Percentiles rank a stretch among this genome's conserved stretches.
These are phyloP conservation scores for Alces alces DNA, from an alignment of 2,113 vertebrate species.

Conservation along the genomic window DNA sequence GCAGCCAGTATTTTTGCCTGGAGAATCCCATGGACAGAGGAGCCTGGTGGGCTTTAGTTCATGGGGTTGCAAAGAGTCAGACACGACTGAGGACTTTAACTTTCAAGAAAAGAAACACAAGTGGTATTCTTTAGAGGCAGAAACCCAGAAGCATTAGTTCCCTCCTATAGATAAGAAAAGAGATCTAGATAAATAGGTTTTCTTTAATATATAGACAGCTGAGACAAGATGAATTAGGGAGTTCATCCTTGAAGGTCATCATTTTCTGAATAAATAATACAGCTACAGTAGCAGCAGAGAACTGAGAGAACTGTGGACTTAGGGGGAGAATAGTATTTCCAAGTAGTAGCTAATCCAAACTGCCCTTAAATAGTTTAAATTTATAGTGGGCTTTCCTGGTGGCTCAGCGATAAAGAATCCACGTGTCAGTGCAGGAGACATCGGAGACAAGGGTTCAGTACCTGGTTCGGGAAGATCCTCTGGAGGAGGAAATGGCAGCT, in stretches of 20 bases:
- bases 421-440: not conserved
- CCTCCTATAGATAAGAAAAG: not conserved
- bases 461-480: not conserved
- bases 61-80: not conserved
- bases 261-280: conserved; percentile 18
- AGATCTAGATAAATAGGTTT: not conserved
- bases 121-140: not conserved
- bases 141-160: conserved; percentile 3
- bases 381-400: not conserved
- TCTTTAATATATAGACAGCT: not conserved
- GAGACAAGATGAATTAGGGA: not conserved
- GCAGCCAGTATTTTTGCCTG: not conserved
- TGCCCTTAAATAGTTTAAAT: not conserved
- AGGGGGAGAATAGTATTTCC: not conserved
- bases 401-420: not conserved
- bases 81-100: not conserved
- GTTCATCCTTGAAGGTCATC: not conserved
- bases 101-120: not conserved
- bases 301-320: not conserved
- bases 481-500: not conserved
- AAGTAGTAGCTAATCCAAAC: not conserved
- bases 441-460: not conserved
- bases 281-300: not conserved
- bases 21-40: not conserved
- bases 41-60: not conserved